Percentiles rank a stretch among this genome's conserved stretches.
These are phyloP conservation scores for Zonitis immaculata DNA, from an alignment of 2,888 invertebrate species.

Conservation along the genomic window DNA sequence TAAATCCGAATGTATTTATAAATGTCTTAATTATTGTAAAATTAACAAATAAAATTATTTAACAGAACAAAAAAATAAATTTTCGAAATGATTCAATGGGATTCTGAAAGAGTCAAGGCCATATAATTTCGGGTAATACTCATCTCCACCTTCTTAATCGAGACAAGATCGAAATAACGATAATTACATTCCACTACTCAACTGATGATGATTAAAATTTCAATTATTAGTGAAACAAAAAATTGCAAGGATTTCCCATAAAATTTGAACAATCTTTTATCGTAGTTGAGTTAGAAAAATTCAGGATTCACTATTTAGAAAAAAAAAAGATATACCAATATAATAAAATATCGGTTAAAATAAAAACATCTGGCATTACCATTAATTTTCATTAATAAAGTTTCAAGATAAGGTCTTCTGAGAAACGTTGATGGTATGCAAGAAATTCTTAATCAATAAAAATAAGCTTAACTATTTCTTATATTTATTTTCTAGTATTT, in stretches of 20 bases:
- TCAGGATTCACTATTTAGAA: neutral
- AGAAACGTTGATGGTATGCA: conserved; percentile 15
- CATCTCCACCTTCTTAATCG: neutral
- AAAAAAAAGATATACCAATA: no score
- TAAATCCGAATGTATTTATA: conserved; percentile 32
- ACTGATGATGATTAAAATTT: neutral
- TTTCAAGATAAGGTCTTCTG: conserved; percentile 14
- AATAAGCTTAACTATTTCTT: neutral
- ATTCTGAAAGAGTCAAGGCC: neutral
- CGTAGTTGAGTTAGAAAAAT: neutral
- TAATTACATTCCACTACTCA: neutral
- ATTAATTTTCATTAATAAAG: conserved; percentile 17
- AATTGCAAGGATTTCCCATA: neutral
- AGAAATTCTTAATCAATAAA: conserved; percentile 18
- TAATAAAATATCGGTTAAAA: conserved; percentile 15
- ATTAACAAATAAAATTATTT: conserved; percentile 12
- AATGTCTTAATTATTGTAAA: conserved; percentile 32
- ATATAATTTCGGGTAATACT: neutral
- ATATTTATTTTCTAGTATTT: conserved; percentile 9
- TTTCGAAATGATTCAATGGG: neutral
- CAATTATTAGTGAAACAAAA: neutral
- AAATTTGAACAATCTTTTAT: no score
- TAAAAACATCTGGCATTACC: conserved; percentile 13
- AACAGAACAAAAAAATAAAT: neutral
- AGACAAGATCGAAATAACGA: neutral